A percentile compares a stretch with the other conserved stretches of the same genome.
Evolutionary conservation across 2,888 invertebrate genomes (phyloP).

Genomic region (Tetranychus truncatus): DNA sequence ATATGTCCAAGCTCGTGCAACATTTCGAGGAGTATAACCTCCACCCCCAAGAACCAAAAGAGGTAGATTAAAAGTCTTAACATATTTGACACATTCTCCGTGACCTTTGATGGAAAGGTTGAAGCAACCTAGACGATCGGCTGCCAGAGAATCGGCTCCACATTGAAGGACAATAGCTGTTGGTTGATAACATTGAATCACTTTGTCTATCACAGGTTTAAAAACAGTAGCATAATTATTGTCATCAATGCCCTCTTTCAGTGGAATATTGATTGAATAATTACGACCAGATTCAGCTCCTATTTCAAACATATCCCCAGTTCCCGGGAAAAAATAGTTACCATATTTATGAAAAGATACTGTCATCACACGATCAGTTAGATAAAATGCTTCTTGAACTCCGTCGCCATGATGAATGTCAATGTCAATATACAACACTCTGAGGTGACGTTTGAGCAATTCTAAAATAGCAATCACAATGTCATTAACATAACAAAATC

Average conservation of each 20-base stretch:
- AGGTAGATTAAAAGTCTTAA: slow-evolving; percentile 75
- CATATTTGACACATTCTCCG: slow-evolving; percentile 92
- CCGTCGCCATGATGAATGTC: slow-evolving; percentile 96
- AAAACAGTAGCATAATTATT: slow-evolving; percentile 52
- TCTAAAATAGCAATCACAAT: slow-evolving; percentile 94
- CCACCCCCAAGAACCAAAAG: slow-evolving; percentile 68
- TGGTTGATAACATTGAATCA: slow-evolving; percentile 90
- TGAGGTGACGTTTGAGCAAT: slow-evolving; percentile 64
- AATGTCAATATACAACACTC: slow-evolving; percentile 93
- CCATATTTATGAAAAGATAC: slow-evolving; percentile 98
- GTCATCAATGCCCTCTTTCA: slow-evolving; percentile 57
- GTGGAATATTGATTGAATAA: slow-evolving; percentile 92
- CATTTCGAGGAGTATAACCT: slow-evolving; percentile 81
- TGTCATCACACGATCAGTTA: slow-evolving; percentile 95
- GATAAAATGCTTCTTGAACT: slow-evolving; percentile 91
- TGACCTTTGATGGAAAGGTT: slow-evolving; percentile 84
- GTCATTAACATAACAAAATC: slow-evolving; percentile 97
- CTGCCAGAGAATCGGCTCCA: slow-evolving; percentile 91
- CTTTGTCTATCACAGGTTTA: slow-evolving; percentile 65
- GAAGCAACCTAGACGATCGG: slow-evolving; percentile 87
- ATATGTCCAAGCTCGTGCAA: slow-evolving; percentile 96
- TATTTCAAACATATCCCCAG: slow-evolving; percentile 95
- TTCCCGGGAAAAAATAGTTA: slow-evolving; percentile 92
- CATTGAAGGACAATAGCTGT: slow-evolving; percentile 86
- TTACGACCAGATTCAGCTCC: slow-evolving; percentile 87